phyloP scores from a whole-genome alignment of 37 sponge, comb jelly and placozoan species.

The Dysidea cf. avara region DNA sequence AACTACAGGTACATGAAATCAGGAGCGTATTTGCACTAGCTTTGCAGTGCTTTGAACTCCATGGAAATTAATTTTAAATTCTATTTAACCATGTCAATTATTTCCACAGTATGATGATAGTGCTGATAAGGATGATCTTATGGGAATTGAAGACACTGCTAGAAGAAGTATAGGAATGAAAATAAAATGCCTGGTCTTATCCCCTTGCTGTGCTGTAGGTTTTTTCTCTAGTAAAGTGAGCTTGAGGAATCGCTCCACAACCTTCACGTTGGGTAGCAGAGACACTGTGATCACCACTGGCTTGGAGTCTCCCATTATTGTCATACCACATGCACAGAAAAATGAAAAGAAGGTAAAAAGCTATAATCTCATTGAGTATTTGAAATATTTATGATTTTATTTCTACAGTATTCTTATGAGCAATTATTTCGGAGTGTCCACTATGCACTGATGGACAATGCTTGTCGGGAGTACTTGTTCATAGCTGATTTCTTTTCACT shows the following conservation, averaged over 20 bases:
- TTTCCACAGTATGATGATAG: constrained; percentile 79
- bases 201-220: constrained; percentile 17
- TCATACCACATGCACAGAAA: constrained; percentile 88
- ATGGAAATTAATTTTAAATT: too few relatives aligned
- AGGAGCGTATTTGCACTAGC: neutral
- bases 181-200: neutral
- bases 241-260: constrained; percentile 85
- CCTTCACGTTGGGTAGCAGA: constrained; percentile 90
- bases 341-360: constrained; percentile 78
- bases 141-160: constrained; percentile 91
- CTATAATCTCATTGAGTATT: neutral
- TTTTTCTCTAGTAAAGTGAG: constrained; percentile 74
- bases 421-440: constrained; percentile 87
- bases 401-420: constrained; percentile 81
- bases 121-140: constrained; percentile 93
- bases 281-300: constrained; percentile 91
- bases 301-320: constrained; percentile 94
- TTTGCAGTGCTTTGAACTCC: neutral
- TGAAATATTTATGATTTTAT: neutral
- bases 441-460: constrained; percentile 93
- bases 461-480: constrained; percentile 92
- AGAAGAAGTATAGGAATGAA: constrained; percentile 53
- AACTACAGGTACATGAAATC: constrained; percentile 67
- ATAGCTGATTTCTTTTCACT: constrained; percentile 93
- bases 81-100: too few relatives aligned